Evolutionary conservation across 1,140 invertebrate genomes (phyloP), one percentile per base, ranked within the genome.

Genomic region (Psilanteris sp.): DNA sequence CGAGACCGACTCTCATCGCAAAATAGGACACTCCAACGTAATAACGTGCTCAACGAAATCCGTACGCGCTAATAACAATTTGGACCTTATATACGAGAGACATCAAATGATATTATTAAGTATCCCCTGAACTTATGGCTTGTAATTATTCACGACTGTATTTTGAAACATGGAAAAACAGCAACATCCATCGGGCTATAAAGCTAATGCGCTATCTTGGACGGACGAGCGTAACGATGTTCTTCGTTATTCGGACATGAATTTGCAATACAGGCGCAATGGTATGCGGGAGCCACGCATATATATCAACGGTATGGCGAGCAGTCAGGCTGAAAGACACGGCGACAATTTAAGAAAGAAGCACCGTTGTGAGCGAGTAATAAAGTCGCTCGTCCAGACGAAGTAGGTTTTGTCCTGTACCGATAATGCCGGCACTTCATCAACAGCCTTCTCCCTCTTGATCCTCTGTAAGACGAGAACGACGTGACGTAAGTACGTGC

Each of bases 361-460:
- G 78, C 74, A 75, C 75, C 52, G 78, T 81, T 43, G 79, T 78
- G 81, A 80, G 83, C 83, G 82, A 80, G 81, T 86, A 86, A 87
- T 87, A 87, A 87, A 86, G 84, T 83, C 81, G 81, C 79, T 80
- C 76, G 68, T 75, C 71, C 68, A 70, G 52, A 29, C 52, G 62
- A 84, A 84, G 82, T 84, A 78, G 81, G 81, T 85, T 86, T 85
- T 84, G 86, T 87, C 84, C 82, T 81, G 81, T 80, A 80, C 83
- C 81, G 84, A 87, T 88, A 87, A 87, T 87, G 82, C 81, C 73
- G 50, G 77, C 83, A 88, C 86, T 87, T 88, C 84, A 88, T 88
- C 86, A 88, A 81, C 79, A 32, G 79, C 64, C 54, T 73, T 55
- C 50, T 39, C 61, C 70, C 52, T 43, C 59, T 46, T 61, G 74